Evolutionary conservation across 1,140 invertebrate genomes (phyloP).

Genomic region (Bombyx mori): DNA sequence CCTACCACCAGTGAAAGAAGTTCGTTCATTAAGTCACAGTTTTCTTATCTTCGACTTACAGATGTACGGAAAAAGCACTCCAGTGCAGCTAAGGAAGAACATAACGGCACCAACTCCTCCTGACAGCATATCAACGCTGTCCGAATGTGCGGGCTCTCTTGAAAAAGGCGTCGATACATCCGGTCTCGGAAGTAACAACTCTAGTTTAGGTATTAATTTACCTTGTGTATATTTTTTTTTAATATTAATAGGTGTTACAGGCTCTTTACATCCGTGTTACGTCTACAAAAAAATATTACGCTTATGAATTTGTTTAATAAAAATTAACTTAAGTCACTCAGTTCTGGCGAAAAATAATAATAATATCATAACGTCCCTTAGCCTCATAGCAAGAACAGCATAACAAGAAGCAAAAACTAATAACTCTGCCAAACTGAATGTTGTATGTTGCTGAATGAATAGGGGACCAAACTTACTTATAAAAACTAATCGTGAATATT

Average conservation of each 20-base stretch:
- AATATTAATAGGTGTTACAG: no score
- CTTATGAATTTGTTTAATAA: no score
- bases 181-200: conserved; percentile 22
- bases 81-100: conserved; percentile 74
- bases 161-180: conserved; percentile 40
- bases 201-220: conserved; percentile 9
- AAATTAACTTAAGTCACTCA: no score
- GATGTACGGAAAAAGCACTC: conserved; percentile 47
- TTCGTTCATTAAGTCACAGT: background rate
- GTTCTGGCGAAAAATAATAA: no score
- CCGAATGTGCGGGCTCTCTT: conserved; percentile 35
- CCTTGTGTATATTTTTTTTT: background rate
- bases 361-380: no score
- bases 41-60: background rate
- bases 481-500: background rate
- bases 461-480: background rate
- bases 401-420: no score
- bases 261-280: no score
- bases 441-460: no score
- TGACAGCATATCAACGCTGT: conserved; percentile 49
- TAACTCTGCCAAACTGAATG: no score
- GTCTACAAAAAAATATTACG: no score
- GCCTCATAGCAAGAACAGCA: no score
- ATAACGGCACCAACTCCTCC: conserved; percentile 80
- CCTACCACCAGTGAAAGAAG: no score